A percentile compares a stretch with the other conserved stretches of the same genome.
Evolutionary conservation across 1,140 invertebrate genomes (phyloP).

Genomic region (Drosophila pandora): DNA sequence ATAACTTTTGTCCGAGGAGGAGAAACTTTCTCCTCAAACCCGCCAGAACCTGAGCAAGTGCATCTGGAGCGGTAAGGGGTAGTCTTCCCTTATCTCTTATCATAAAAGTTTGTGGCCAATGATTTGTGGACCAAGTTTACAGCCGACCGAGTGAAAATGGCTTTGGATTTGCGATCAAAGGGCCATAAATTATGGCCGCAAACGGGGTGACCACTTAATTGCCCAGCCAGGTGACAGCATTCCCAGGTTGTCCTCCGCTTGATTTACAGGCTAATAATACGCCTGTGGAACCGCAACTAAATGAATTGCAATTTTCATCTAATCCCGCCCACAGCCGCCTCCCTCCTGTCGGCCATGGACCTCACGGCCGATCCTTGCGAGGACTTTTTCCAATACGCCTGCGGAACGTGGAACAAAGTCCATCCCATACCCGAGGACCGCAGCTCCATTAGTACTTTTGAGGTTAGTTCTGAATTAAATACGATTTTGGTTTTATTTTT

Average conservation of each 20-base stretch:
- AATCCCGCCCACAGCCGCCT: slow-evolving; percentile 87
- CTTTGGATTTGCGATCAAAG: slow-evolving; percentile 1
- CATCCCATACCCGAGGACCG: slow-evolving; percentile 95
- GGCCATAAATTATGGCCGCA: slow-evolving; percentile 26
- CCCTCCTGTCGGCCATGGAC: slow-evolving; percentile 94
- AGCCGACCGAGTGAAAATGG: background rate
- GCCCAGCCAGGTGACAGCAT: slow-evolving; percentile 28
- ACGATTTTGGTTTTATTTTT: background rate
- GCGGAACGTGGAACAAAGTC: slow-evolving; percentile 94
- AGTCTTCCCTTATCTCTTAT: slow-evolving; percentile 16
- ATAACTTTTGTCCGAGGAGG: slow-evolving; percentile 13
- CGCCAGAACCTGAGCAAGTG: slow-evolving; percentile 2
- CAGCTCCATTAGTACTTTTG: slow-evolving; percentile 94
- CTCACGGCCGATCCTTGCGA: slow-evolving; percentile 90
- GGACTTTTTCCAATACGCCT: slow-evolving; percentile 96
- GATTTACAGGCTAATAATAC: slow-evolving; percentile 7
- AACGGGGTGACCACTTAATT: slow-evolving; percentile 19
- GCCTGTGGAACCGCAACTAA: background rate
- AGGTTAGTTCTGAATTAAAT: slow-evolving; percentile 83
- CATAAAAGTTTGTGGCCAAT: slow-evolving; percentile 27
- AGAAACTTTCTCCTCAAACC: slow-evolving; percentile 15
- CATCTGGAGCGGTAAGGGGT: background rate
- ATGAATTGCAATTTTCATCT: background rate
- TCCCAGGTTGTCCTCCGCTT: slow-evolving; percentile 13
- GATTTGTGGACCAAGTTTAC: slow-evolving; percentile 47